These are phyloP conservation scores for Anguilla pacifica DNA, from an alignment of 2,797 vertebrate genomes.

Conservation along the genomic window DNA sequence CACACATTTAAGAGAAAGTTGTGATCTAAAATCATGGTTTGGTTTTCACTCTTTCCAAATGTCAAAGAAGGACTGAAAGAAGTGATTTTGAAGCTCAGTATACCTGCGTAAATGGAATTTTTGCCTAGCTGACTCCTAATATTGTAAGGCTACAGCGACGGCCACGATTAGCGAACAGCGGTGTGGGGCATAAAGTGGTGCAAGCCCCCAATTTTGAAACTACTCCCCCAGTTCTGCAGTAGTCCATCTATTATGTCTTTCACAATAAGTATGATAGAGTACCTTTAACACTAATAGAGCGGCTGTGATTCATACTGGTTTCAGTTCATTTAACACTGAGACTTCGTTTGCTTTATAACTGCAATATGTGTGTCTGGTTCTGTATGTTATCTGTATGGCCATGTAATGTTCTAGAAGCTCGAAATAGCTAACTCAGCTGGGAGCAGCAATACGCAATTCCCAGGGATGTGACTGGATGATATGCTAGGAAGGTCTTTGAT, in stretches of 20 bases:
- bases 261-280: neutral
- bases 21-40: neutral
- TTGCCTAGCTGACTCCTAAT: neutral
- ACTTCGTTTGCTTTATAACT: neutral
- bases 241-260: neutral
- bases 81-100: neutral
- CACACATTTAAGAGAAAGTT: too few species aligned
- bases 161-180: neutral
- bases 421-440: constrained; percentile 8
- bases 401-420: neutral
- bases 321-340: neutral
- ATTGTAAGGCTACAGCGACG: neutral
- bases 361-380: neutral
- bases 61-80: neutral
- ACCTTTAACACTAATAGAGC: neutral
- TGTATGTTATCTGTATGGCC: neutral
- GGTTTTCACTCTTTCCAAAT: neutral
- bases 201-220: neutral
- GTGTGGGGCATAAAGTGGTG: neutral
- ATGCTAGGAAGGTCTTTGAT: neutral
- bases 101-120: neutral
- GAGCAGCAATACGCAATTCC: constrained; percentile 2
- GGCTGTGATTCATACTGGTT: neutral
- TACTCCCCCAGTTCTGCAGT: neutral
- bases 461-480: neutral